Evolutionary conservation across 2,797 vertebrate species (phyloP).

Genomic region (Carduelis carduelis): DNA sequence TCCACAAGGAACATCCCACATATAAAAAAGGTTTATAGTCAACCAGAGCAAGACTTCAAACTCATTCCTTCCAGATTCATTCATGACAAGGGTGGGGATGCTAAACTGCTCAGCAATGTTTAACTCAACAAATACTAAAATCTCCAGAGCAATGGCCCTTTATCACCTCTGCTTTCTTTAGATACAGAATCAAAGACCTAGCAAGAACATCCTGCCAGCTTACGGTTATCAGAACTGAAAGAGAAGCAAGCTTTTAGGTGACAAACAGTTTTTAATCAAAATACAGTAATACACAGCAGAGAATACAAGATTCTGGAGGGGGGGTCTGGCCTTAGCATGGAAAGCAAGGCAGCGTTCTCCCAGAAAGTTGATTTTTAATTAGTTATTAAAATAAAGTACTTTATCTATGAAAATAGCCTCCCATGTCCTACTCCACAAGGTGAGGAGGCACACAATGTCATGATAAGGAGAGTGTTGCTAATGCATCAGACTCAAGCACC

Average conservation of each 20-base stretch:
- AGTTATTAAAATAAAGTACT: neutral
- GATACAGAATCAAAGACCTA: constrained; percentile 49
- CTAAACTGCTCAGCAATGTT: constrained; percentile 61
- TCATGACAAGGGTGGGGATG: constrained; percentile 71
- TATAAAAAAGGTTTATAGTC: constrained; percentile 79
- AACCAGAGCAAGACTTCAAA: constrained; percentile 71
- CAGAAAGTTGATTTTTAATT: neutral
- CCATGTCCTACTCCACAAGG: neutral
- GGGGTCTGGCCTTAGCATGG: neutral
- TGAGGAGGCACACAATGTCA: neutral
- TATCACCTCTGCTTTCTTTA: constrained; percentile 42
- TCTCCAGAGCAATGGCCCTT: constrained; percentile 64
- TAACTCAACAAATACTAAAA: constrained; percentile 73
- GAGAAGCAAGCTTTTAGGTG: neutral
- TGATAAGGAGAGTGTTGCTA: neutral
- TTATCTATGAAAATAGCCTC: neutral
- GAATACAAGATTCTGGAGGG: neutral
- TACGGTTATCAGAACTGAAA: constrained; percentile 39
- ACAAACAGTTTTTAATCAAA: neutral
- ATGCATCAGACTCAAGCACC: neutral
- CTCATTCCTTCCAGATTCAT: constrained; percentile 77
- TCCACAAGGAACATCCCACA: constrained; percentile 73
- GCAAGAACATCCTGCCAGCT: constrained; percentile 16
- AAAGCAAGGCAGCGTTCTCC: neutral
- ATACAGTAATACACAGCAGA: neutral